A percentile compares a stretch with the other conserved stretches of the same genome.
These are phyloP conservation scores for Drosophila asahinai DNA, from an alignment of 1,140 invertebrate species.

Conservation along the genomic window DNA sequence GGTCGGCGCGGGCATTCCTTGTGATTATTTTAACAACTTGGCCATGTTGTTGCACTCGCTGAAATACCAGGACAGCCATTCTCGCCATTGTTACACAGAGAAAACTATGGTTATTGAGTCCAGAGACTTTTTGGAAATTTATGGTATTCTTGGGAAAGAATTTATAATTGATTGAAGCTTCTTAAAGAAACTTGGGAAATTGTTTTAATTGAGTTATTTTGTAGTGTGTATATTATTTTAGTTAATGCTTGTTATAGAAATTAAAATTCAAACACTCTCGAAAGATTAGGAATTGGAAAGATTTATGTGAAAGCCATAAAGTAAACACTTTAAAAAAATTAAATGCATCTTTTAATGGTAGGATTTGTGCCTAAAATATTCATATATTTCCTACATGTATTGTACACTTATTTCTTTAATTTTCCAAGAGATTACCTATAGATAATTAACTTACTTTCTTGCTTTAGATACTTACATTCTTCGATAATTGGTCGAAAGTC, in stretches of 20 bases:
- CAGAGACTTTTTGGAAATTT: no score
- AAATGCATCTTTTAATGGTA: not conserved
- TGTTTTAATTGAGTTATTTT: not conserved
- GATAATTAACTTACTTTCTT: not conserved
- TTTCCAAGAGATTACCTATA: not conserved
- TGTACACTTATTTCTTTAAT: not conserved
- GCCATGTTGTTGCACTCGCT: constrained; percentile 59
- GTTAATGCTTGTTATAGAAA: not conserved
- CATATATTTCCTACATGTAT: no score
- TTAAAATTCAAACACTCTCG: not conserved
- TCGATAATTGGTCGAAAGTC: not conserved
- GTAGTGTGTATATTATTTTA: not conserved
- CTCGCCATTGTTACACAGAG: constrained; percentile 1
- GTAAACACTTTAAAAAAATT: no score
- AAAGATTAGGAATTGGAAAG: not conserved
- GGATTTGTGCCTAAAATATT: no score
- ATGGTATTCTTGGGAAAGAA: not conserved
- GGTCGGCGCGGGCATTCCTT: constrained; percentile 61
- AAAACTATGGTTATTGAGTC: not conserved
- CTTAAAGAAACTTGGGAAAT: not conserved
- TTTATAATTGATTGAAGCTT: not conserved
- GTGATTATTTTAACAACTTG: constrained; percentile 77
- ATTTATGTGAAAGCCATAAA: not conserved
- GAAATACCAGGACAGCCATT: constrained; percentile 12
- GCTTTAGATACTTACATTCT: no score